phyloP scores from a whole-genome alignment of 2,113 vertebrate species.

The Mola mola region DNA sequence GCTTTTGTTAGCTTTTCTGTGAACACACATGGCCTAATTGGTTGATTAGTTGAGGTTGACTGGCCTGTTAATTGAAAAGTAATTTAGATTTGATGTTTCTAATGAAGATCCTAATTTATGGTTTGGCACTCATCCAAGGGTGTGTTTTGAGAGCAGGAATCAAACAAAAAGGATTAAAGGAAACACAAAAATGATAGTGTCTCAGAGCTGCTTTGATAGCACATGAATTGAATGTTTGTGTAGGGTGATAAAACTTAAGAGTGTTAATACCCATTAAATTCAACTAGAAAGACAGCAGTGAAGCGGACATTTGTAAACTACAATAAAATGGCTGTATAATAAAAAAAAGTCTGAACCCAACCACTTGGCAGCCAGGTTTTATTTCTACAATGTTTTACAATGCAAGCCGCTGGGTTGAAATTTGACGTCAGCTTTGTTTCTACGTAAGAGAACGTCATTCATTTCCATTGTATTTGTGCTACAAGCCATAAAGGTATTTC shows the following conservation, averaged over 20 bases:
- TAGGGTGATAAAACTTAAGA: slow-evolving; percentile 33
- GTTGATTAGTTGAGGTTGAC: slow-evolving; percentile 82
- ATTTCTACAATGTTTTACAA: not conserved
- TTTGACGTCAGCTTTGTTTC: no score
- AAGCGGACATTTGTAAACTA: not conserved
- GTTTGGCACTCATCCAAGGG: slow-evolving; percentile 69
- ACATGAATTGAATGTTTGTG: slow-evolving; percentile 44
- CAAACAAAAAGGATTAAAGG: slow-evolving; percentile 63
- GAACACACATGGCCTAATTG: slow-evolving; percentile 81
- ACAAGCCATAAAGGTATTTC: not conserved
- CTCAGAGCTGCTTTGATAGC: slow-evolving; percentile 50
- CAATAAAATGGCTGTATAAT: not conserved
- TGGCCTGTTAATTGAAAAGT: slow-evolving; percentile 82
- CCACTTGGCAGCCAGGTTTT: not conserved
- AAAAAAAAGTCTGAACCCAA: not conserved
- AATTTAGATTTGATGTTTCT: slow-evolving; percentile 79
- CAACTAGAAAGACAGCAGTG: slow-evolving; percentile 13
- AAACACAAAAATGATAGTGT: slow-evolving; percentile 39
- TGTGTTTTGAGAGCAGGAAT: slow-evolving; percentile 64
- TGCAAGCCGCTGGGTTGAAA: not conserved
- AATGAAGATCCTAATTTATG: slow-evolving; percentile 77
- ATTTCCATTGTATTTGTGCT: not conserved
- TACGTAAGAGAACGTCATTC: not conserved
- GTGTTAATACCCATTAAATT: slow-evolving; percentile 41
- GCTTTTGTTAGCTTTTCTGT: slow-evolving; percentile 80